Evolutionary conservation across 2,888 invertebrate species (phyloP), one percentile per base, ranked within the genome.

Genomic region (Nematopogon swammerdamellus): DNA sequence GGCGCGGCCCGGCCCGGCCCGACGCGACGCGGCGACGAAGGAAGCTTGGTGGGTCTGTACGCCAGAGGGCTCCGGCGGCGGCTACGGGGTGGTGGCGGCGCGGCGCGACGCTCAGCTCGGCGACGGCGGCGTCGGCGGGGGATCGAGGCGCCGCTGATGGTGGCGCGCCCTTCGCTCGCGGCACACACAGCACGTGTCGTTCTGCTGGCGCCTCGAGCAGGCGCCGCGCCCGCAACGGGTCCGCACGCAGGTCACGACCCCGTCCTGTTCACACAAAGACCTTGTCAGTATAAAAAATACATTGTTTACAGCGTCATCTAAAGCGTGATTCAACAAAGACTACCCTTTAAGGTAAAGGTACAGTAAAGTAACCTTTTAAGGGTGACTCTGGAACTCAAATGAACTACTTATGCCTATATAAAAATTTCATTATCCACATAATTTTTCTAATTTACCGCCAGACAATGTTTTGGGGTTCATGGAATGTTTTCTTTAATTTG

Each of bases 181-280:
- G 67, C 85, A 85, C 53, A 77, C 76, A 68, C 85, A 86, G 69
- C 84, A 85, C 56, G 82, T 82, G 67, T 84, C 85, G 47, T 66
- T 63, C 55, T 60, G 65, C 59, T 73, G 70, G 57, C 71, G 72
- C 53, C 68, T 66, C 59, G 66, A 84, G 69, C 91, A 91, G 54
- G 86, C 82, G 42, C 85, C 82, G 51, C 86, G 83, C n/a, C 87
- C 85, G 69, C 92, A 91, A n/a, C 87, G 85, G 63, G 90, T 90
- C 54, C 92, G 82, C 56, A 88, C 87, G 68, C 94, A 95, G 52
- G 85, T 87, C 52, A 89, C 86, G 60, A 85, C 85, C 49, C 92
- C 90, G 64, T 92, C 91, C 93, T 94, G 71, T 1, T 4, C 5
- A 4, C 25, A 25, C 25, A n/a, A n/a, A n/a, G n/a, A n/a, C n/a